Evolutionary conservation across 2,797 vertebrate genomes (phyloP), one percentile per base, ranked within the genome.

Genomic region (Gadopsis marmoratus): DNA sequence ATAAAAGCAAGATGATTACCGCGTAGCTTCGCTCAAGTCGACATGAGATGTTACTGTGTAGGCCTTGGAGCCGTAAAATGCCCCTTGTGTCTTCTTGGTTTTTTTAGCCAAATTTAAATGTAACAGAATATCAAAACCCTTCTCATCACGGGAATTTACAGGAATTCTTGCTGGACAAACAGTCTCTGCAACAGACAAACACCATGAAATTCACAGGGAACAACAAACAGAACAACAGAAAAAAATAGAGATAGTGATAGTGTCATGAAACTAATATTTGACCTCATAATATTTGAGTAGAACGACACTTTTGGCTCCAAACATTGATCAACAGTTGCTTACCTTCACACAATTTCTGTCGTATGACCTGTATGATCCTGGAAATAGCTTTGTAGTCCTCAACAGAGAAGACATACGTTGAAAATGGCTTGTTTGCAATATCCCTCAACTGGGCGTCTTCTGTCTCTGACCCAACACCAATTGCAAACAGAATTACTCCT

Each of bases 261-360:
- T 26, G 19, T 37, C 26, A 61, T 7, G 1, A 61, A 48, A 50
- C 10, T 33, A 31, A 71, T 69, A 71, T 81, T 68, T 79, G 21
- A 73, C 13, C 33, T 56, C 11, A 45, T 39, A 29, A 35, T 50
- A 65, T 50, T 56, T 41, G 0, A 41, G n/a, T 11, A 19, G 26
- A 61, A 78, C 4, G 11, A 43, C 7, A 60, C 9, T 47, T 71
- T 53, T 23, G 23, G 19, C 8, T 43, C 7, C 19, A 51, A 17
- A 48, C 63, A 39, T 3, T 70, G 19, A 75, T 60, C 37, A 47
- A n/a, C 41, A 61, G 39, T 35, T 71, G 13, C 89, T 90, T 94
- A 99, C 98, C 98, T 97, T 99, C 98, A 91, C 98, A 99, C 47
- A 99, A 95, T 87, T 99, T 99, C 90, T 99, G 98, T 56, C 98